Evolutionary conservation across 2,113 vertebrate genomes (phyloP).

Genomic region (Xenotilapia caudafasciata): DNA sequence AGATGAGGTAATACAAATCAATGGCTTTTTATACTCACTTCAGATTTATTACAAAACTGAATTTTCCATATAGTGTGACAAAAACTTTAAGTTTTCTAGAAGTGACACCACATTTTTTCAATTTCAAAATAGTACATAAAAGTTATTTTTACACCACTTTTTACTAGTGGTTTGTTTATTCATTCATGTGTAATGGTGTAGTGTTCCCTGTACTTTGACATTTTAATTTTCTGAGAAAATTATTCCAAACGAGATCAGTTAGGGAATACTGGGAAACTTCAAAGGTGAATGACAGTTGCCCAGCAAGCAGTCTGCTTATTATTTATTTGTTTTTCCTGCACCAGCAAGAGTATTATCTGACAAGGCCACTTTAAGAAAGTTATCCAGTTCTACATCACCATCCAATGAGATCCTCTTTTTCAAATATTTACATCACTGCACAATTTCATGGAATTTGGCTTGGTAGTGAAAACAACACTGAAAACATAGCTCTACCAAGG

Average conservation of each 20-base stretch:
- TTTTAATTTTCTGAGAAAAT: not conserved
- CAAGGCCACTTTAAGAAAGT: not conserved
- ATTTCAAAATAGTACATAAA: not conserved
- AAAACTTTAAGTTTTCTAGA: not conserved
- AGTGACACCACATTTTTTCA: not conserved
- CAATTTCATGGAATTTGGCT: not conserved
- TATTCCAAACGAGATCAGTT: not conserved
- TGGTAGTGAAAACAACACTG: not conserved
- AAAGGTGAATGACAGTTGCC: not conserved
- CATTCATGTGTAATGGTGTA: not conserved
- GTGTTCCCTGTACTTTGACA: not conserved
- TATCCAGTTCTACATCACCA: not conserved
- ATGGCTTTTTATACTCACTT: not conserved
- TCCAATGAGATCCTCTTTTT: not conserved
- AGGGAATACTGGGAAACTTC: not conserved
- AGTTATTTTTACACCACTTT: not conserved
- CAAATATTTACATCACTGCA: not conserved
- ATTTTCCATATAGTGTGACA: not conserved
- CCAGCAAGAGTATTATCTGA: not conserved
- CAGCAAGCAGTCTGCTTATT: not conserved
- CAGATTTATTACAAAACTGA: not conserved
- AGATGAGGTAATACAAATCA: not conserved
- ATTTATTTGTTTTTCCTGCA: not conserved
- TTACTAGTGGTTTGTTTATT: not conserved
- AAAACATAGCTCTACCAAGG: not conserved